Evolutionary conservation across 1,140 invertebrate genomes (phyloP), one percentile per base, ranked within the genome.

Genomic region (Agrypnia vestita): DNA sequence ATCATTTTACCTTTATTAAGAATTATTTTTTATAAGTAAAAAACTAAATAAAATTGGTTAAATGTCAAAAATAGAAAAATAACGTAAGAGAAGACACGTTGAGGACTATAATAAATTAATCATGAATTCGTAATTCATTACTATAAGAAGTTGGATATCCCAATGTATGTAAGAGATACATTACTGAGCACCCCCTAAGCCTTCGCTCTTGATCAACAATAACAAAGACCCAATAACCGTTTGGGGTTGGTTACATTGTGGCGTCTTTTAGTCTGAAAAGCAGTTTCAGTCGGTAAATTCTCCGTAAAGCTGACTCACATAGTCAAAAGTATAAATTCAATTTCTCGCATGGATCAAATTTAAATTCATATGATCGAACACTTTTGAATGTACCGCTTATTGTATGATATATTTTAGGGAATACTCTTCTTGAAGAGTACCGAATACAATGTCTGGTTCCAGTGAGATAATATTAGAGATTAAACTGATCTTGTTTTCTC

Each of bases 211-310:
- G 44, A 69, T 69, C 43, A 69, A 69, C 64, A 69, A 69, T 19
- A 69, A 69, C 64, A 69, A 69, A 47, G 43, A n/a, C 44, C n/a
- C 44, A 69, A 69, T 69, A 69, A 69, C 64, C 13, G 44, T 69
- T 35, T 47, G 15, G 44, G 44, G 46, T 69, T 69, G 43, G 64
- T 69, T 69, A 69, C 64, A 69, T 69, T 69, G 35, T 11, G 64
- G 64, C 64, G 64, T 69, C 64, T 46, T 47, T n/a, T 69, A 47
- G 64, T 69, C 64, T 69, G 64, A 47, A 69, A 69, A n/a, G 46
- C 64, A 49, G 15, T n/a, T 44, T 15, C 64, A 69, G 17, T 7
- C 15, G 7, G 49, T 17, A 67, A 69, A 69, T 44, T 46, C 21
- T 8, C 61, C 25, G n/a, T 11, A 12, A 44, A 64, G 61, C n/a